Evolutionary conservation across 2,797 vertebrate genomes (phyloP).

Genomic region (Dallia pectoralis): DNA sequence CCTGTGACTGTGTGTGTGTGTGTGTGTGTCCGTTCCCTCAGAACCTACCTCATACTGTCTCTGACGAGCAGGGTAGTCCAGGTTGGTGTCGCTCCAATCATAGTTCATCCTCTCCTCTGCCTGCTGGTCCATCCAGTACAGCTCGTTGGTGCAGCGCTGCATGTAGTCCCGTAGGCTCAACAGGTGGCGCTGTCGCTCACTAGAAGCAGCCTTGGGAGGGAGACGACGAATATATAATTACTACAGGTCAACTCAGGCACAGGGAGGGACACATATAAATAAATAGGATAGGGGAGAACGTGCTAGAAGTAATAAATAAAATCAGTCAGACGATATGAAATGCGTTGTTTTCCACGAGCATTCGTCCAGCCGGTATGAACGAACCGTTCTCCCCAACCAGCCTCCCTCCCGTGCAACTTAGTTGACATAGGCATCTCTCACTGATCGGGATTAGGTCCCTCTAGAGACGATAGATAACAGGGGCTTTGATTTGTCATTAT

Average conservation of each 20-base stretch:
- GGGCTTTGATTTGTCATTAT: slow-evolving; percentile 1
- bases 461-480: background rate
- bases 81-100: slow-evolving; percentile 93
- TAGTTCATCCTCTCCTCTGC: slow-evolving; percentile 87
- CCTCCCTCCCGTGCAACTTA: too few relatives aligned
- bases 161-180: slow-evolving; percentile 91
- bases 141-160: slow-evolving; percentile 97
- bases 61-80: slow-evolving; percentile 89
- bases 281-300: too few relatives aligned
- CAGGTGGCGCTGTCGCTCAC: slow-evolving; percentile 85
- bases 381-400: too few relatives aligned
- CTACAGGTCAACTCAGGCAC: background rate
- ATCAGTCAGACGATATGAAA: too few relatives aligned
- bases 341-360: too few relatives aligned
- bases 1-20: background rate
- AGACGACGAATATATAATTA: background rate
- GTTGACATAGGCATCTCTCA: too few relatives aligned
- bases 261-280: too few relatives aligned
- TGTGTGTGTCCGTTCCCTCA: background rate
- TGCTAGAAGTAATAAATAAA: too few relatives aligned
- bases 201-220: slow-evolving; percentile 66
- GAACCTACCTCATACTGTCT: slow-evolving; percentile 89
- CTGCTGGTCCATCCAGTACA: slow-evolving; percentile 99
- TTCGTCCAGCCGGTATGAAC: too few relatives aligned
- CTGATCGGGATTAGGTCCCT: background rate